Conservation (phyloP, 1,140 invertebrate genomes). For the Drosophila paulistorum region DNA sequence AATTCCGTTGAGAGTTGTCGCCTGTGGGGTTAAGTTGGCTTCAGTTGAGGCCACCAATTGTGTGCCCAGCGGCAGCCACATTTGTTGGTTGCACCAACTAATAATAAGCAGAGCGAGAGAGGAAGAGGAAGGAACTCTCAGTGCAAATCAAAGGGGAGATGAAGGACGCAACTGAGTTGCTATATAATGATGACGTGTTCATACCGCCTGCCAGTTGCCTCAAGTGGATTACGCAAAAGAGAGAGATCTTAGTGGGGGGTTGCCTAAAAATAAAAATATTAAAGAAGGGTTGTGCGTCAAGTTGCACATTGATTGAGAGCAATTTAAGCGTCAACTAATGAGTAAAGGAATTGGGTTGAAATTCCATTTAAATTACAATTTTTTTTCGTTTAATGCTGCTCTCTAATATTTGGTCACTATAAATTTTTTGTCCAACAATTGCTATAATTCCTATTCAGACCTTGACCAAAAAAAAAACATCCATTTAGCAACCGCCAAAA, state of each 20-base stretch:
- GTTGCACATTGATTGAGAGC: conserved; percentile 40
- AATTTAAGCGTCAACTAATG: conserved; percentile 36
- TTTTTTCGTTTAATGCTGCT: neutral
- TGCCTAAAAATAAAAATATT: neutral
- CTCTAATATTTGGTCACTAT: neutral
- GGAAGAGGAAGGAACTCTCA: neutral
- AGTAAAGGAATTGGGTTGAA: neutral
- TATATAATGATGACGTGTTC: conserved; percentile 45
- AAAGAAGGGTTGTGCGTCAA: neutral
- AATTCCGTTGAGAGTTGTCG: conserved; percentile 16
- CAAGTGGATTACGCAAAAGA: conserved; percentile 56
- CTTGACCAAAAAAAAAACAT: neutral
- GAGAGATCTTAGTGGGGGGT: conserved; percentile 25
- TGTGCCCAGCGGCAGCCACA: conserved; percentile 74
- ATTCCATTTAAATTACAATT: neutral
- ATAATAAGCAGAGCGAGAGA: conserved; percentile 33
- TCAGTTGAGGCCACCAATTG: conserved; percentile 62
- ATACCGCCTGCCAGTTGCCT: conserved; percentile 36
- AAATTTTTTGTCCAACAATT: neutral
- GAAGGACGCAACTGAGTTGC: conserved; percentile 35
- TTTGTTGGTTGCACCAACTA: conserved; percentile 66
- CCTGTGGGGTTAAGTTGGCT: conserved; percentile 5
- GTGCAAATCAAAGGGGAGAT: neutral
- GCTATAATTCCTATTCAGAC: neutral
- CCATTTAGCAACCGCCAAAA: conserved; percentile 34